A percentile compares a stretch with the other conserved stretches of the same genome.
phyloP scores from a whole-genome alignment of 1,140 invertebrate genomes.

The Drosophila auraria region DNA sequence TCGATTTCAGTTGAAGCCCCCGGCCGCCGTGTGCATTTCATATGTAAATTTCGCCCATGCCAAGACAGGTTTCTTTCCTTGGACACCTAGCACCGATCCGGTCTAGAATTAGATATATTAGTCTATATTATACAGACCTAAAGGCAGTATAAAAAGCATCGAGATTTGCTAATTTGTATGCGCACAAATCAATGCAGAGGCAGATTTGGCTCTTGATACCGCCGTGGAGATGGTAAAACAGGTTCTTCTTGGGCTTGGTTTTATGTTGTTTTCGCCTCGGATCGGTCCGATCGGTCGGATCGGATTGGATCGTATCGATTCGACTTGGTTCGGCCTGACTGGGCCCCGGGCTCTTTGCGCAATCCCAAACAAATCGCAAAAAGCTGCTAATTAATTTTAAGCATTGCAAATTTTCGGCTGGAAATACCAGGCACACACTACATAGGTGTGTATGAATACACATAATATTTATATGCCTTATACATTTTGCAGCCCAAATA shows the following conservation, averaged over 20 bases:
- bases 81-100: slow-evolving; percentile 45
- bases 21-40: slow-evolving; percentile 60
- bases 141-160: slow-evolving; percentile 33
- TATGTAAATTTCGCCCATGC: slow-evolving; percentile 65
- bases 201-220: slow-evolving; percentile 13
- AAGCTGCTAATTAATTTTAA: slow-evolving; percentile 72
- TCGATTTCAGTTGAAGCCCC: slow-evolving; percentile 69
- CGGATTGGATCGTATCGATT: neutral
- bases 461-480: slow-evolving; percentile 66
- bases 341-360: slow-evolving; percentile 56
- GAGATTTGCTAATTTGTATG: slow-evolving; percentile 67
- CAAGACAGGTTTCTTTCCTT: slow-evolving; percentile 62
- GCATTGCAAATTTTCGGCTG: slow-evolving; percentile 72
- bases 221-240: slow-evolving; percentile 30
- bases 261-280: neutral
- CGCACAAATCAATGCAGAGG: slow-evolving; percentile 52
- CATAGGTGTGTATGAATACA: slow-evolving; percentile 19
- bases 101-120: slow-evolving; percentile 76
- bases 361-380: slow-evolving; percentile 66
- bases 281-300: neutral
- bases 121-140: slow-evolving; percentile 45
- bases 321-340: slow-evolving; percentile 37
- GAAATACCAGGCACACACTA: slow-evolving; percentile 58
- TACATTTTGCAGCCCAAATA: slow-evolving; percentile 56
- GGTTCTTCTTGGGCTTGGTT: slow-evolving; percentile 38